Evolutionary conservation across 1,140 invertebrate genomes (phyloP).

Genomic region (Heliothis virescens): DNA sequence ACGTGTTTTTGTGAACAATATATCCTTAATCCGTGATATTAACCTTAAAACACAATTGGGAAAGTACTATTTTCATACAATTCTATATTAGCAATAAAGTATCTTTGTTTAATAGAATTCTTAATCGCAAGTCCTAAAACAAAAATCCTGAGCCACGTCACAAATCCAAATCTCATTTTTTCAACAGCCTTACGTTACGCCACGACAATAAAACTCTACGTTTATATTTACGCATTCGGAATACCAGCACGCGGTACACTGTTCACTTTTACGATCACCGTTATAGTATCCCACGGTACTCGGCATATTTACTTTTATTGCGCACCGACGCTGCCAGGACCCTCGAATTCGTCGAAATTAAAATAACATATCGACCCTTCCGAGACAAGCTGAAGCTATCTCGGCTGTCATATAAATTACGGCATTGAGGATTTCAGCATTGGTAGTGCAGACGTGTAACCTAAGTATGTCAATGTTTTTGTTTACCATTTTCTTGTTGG

Average conservation of each 20-base stretch:
- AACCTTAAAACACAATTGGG: no score
- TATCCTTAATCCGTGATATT: no score
- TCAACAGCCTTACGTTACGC: conserved; percentile 30
- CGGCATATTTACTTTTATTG: conserved; percentile 56
- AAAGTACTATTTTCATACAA: no score
- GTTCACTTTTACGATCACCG: conserved; percentile 49
- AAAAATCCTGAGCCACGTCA: background rate
- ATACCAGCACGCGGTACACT: conserved; percentile 26
- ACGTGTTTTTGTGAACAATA: no score
- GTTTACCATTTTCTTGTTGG: no score
- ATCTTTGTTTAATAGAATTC: background rate
- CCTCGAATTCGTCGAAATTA: conserved; percentile 41
- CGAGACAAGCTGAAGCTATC: background rate
- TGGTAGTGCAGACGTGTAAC: no score
- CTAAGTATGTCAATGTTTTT: no score
- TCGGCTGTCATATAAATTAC: background rate
- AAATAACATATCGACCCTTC: conserved; percentile 29
- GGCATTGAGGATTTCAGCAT: background rate
- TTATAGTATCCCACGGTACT: conserved; percentile 46
- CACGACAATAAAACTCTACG: conserved; percentile 34
- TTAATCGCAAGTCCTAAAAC: background rate
- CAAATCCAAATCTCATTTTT: background rate
- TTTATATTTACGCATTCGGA: conserved; percentile 43
- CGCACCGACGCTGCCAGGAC: conserved; percentile 34
- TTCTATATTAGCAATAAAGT: no score